Evolutionary conservation across 2,113 vertebrate species (phyloP).

Genomic region (Terrapene triunguis): DNA sequence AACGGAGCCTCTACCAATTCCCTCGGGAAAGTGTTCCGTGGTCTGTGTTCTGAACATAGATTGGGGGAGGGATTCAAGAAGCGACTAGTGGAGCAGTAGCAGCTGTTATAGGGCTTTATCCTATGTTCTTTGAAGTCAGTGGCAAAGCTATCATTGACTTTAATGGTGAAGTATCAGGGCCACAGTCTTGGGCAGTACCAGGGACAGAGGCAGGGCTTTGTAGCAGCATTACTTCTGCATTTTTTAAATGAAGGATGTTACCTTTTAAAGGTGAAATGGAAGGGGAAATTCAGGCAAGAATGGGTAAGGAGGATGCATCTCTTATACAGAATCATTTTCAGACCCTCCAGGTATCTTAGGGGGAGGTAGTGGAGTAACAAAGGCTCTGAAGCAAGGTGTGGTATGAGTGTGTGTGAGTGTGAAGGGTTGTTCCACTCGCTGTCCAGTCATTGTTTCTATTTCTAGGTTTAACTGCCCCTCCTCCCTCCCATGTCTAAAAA

Average conservation of each 20-base stretch:
- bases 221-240: conserved; percentile 12
- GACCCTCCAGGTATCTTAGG: background rate
- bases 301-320: background rate
- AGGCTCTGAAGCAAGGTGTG: background rate
- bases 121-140: background rate
- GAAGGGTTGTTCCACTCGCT: too few species aligned
- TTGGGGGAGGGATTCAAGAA: background rate
- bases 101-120: background rate
- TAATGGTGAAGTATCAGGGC: background rate
- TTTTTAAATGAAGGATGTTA: background rate
- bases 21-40: background rate
- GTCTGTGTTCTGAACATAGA: background rate
- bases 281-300: background rate
- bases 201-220: background rate
- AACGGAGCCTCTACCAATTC: background rate
- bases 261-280: conserved; percentile 12
- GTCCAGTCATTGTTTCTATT: too few species aligned
- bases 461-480: too few species aligned
- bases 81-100: background rate
- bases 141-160: background rate
- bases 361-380: background rate
- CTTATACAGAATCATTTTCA: conserved; percentile 5
- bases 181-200: background rate
- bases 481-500: background rate
- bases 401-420: too few species aligned